Evolutionary conservation across 2,113 vertebrate genomes (phyloP).

Genomic region (Perca fluviatilis): DNA sequence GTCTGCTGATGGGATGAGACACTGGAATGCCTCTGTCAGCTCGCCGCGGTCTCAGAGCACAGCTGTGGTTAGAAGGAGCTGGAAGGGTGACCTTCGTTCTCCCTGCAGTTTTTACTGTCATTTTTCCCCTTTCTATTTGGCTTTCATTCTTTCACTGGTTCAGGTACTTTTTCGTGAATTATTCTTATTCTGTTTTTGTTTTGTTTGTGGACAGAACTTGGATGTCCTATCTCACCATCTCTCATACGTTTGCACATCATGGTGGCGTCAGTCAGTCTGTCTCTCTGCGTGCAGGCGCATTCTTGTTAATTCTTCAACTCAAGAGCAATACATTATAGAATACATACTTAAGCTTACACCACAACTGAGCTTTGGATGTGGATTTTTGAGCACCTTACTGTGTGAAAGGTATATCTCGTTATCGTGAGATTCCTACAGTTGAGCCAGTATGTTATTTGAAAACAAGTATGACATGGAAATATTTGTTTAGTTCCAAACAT

Average conservation of each 20-base stretch:
- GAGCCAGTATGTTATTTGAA: not conserved
- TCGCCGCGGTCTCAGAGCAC: slow-evolving; percentile 31
- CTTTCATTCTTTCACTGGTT: slow-evolving; percentile 7
- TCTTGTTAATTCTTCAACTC: slow-evolving; percentile 39
- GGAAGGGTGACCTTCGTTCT: slow-evolving; percentile 25
- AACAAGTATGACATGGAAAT: not conserved
- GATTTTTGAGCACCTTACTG: slow-evolving; percentile 3
- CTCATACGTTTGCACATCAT: slow-evolving; percentile 1
- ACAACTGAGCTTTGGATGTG: slow-evolving; percentile 8
- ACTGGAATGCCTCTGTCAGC: slow-evolving; percentile 57
- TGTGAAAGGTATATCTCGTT: not conserved
- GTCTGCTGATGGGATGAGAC: slow-evolving; percentile 62
- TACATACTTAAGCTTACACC: not conserved
- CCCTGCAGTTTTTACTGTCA: not conserved
- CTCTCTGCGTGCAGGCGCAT: slow-evolving; percentile 17
- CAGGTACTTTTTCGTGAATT: slow-evolving; percentile 1
- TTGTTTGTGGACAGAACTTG: not conserved
- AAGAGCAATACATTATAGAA: slow-evolving; percentile 20
- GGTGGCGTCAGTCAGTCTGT: slow-evolving; percentile 47
- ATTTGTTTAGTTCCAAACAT: not conserved
- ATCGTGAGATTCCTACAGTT: not conserved
- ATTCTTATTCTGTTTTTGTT: slow-evolving; percentile 3
- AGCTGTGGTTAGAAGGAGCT: slow-evolving; percentile 32
- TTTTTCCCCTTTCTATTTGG: not conserved
- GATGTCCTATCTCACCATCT: not conserved